Evolutionary conservation across 92 coral and sea anemone genomes (phyloP).

Genomic region (Parazoanthus swiftii): DNA sequence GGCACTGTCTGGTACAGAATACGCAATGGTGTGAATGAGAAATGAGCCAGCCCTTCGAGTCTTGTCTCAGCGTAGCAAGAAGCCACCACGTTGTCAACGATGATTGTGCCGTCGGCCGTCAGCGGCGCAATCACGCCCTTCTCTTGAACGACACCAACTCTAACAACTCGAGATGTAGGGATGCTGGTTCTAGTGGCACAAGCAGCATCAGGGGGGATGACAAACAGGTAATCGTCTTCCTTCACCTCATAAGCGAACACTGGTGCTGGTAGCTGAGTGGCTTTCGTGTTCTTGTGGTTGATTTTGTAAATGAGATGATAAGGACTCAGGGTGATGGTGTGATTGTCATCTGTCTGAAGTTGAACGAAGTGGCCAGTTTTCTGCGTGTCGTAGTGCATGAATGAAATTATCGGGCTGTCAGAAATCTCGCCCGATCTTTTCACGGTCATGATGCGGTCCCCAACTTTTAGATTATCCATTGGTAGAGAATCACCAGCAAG

Average conservation of each 20-base stretch:
- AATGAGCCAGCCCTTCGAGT: constrained; percentile 64
- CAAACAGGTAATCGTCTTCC: constrained; percentile 63
- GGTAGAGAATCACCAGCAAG: constrained; percentile 52
- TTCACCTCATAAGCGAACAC: constrained; percentile 37
- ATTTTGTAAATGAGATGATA: constrained; percentile 75
- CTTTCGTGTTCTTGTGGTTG: constrained; percentile 38
- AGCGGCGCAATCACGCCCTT: constrained; percentile 84
- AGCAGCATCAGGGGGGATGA: constrained; percentile 63
- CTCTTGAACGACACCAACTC: constrained; percentile 43
- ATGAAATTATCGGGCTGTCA: constrained; percentile 72
- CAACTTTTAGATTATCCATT: constrained; percentile 64
- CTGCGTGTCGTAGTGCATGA: constrained; percentile 65
- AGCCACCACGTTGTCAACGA: constrained; percentile 78
- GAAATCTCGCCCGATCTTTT: constrained; percentile 59
- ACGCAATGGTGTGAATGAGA: constrained; percentile 74
- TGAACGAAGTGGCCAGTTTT: constrained; percentile 56
- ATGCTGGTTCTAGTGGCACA: constrained; percentile 39
- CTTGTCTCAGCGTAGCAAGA: constrained; percentile 82
- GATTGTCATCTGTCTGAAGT: constrained; percentile 60
- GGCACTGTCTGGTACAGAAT: constrained; percentile 53
- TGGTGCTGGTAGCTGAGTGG: constrained; percentile 7
- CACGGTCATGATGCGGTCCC: constrained; percentile 75
- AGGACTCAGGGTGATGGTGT: constrained; percentile 61
- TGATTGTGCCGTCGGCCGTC: constrained; percentile 75
- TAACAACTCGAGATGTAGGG: constrained; percentile 53